phyloP scores from a whole-genome alignment of 1,140 invertebrate genomes.

The Dinoponera quadriceps region DNA sequence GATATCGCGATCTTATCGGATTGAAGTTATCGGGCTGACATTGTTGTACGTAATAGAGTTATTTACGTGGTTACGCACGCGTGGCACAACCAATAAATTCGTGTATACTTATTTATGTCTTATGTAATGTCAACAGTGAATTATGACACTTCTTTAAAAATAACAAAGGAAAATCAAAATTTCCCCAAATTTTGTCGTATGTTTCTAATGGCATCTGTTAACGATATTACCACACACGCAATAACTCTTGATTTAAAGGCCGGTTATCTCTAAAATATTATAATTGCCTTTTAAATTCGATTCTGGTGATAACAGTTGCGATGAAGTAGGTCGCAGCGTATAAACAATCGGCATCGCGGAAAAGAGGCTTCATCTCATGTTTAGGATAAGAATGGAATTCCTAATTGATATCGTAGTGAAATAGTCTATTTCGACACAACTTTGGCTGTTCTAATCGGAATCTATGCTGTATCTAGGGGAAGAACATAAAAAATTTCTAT shows the following conservation, averaged over 20 bases:
- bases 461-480: no score
- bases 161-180: no score
- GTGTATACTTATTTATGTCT: conserved; percentile 42
- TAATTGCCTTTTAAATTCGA: neutral
- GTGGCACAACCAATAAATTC: conserved; percentile 55
- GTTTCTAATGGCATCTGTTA: neutral
- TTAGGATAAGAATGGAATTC: no score
- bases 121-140: neutral
- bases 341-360: no score
- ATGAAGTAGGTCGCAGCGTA: no score
- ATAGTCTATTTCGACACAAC: no score
- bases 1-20: conserved; percentile 82
- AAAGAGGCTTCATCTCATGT: no score
- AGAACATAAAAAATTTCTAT: no score
- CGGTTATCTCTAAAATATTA: neutral
- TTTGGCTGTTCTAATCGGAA: no score
- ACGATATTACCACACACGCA: neutral
- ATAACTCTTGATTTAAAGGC: neutral
- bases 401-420: no score
- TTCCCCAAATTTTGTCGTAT: neutral
- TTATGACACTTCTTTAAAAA: neutral
- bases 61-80: conserved; percentile 68
- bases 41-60: conserved; percentile 73
- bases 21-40: conserved; percentile 79
- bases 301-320: no score